A percentile compares a stretch with the other conserved stretches of the same genome.
Conservation (phyloP, 2,113 vertebrate species). For the Cyphomyrus discorhynchus region DNA sequence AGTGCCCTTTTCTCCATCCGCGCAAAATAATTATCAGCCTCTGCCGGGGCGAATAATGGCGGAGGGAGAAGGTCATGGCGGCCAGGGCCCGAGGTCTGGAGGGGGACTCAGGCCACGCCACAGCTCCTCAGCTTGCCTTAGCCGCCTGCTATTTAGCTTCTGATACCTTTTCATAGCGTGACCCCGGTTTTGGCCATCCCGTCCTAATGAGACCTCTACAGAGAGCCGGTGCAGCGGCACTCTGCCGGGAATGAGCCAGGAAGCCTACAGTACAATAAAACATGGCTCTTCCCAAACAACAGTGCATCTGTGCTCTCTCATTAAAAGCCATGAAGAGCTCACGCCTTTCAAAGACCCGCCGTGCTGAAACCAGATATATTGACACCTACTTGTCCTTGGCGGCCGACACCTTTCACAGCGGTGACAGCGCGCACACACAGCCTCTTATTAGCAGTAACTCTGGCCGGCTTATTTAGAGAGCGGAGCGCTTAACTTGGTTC, state of each 20-base stretch:
- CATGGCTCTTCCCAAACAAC: slow-evolving; percentile 58
- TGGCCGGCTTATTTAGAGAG: slow-evolving; percentile 46
- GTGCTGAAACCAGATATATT: slow-evolving; percentile 56
- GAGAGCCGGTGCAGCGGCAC: slow-evolving; percentile 49
- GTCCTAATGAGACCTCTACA: slow-evolving; percentile 87
- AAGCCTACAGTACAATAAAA: slow-evolving; percentile 68
- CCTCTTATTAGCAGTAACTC: slow-evolving; percentile 54
- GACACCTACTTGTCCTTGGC: slow-evolving; percentile 66
- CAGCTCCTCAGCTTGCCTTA: slow-evolving; percentile 78
- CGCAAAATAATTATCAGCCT: slow-evolving; percentile 99
- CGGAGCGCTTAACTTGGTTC: slow-evolving; percentile 55
- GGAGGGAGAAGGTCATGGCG: slow-evolving; percentile 89
- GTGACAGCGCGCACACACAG: slow-evolving; percentile 41
- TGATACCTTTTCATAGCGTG: slow-evolving; percentile 97
- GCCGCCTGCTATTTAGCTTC: slow-evolving; percentile 81
- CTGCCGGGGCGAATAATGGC: slow-evolving; percentile 90
- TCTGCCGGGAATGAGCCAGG: slow-evolving; percentile 49
- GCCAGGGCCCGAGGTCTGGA: slow-evolving; percentile 86
- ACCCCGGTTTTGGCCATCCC: slow-evolving; percentile 93
- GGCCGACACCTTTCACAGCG: slow-evolving; percentile 57
- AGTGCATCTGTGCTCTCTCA: slow-evolving; percentile 67
- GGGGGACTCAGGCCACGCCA: slow-evolving; percentile 58
- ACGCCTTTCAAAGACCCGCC: slow-evolving; percentile 55
- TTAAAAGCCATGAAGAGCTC: slow-evolving; percentile 62
- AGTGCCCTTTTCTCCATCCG: slow-evolving; percentile 78